Conservation (phyloP, 2,888 invertebrate genomes). For the Thalpophila matura region DNA sequence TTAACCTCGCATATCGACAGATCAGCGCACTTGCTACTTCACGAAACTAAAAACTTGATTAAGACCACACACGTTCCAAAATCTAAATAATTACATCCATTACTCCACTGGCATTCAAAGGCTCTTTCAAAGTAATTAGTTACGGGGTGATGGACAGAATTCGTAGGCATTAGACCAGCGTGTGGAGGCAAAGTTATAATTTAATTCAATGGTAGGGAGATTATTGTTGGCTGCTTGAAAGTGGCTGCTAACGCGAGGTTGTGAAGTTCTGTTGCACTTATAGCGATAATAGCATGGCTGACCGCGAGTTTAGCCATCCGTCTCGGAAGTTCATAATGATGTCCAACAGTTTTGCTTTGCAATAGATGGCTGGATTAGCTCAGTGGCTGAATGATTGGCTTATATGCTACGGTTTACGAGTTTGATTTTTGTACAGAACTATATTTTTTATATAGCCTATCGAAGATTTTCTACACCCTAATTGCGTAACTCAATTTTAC, state of each 20-base stretch:
- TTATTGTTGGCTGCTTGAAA: slow-evolving; percentile 14
- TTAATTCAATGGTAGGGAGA: slow-evolving; percentile 32
- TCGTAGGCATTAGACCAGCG: slow-evolving; percentile 20
- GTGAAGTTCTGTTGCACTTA: background rate
- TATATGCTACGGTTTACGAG: too few relatives aligned
- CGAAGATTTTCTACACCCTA: too few relatives aligned
- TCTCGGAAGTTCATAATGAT: too few relatives aligned
- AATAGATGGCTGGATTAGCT: too few relatives aligned
- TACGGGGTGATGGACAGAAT: slow-evolving; percentile 35
- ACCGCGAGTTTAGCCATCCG: too few relatives aligned
- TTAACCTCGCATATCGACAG: background rate
- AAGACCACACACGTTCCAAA: slow-evolving; percentile 42
- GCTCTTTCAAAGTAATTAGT: slow-evolving; percentile 45
- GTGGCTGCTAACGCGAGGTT: slow-evolving; percentile 9
- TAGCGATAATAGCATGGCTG: too few relatives aligned
- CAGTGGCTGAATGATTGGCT: too few relatives aligned
- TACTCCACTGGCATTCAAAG: slow-evolving; percentile 17
- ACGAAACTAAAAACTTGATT: too few relatives aligned
- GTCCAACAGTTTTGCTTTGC: too few relatives aligned
- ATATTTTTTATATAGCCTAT: too few relatives aligned
- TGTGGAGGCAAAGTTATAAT: slow-evolving; percentile 21
- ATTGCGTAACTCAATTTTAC: too few relatives aligned
- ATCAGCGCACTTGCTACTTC: background rate
- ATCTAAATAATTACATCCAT: slow-evolving; percentile 50
- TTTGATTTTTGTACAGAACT: too few relatives aligned